Conservation (phyloP, 2,797 vertebrate genomes). For the Adrianichthys oophorus region DNA sequence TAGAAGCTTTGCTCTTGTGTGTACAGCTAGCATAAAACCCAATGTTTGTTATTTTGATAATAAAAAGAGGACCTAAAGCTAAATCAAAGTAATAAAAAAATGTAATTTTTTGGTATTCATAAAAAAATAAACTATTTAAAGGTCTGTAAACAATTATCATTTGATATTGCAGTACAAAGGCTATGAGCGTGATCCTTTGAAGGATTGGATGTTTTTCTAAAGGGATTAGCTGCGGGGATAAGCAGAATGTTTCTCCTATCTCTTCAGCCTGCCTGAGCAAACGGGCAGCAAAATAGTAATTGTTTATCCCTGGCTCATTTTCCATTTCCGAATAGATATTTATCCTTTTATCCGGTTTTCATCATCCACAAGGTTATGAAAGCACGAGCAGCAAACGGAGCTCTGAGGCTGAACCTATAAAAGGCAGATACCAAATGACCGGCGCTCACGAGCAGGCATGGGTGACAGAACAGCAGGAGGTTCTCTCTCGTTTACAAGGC, state of each 20-base stretch:
- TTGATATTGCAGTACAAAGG: conserved; percentile 31
- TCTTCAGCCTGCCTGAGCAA: conserved; percentile 56
- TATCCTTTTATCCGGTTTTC: conserved; percentile 58
- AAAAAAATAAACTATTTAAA: conserved; percentile 12
- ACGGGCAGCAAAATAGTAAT: conserved; percentile 48
- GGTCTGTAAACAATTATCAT: conserved; percentile 45
- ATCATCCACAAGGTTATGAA: conserved; percentile 58
- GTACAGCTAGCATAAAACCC: conserved; percentile 25
- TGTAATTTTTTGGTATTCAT: background rate
- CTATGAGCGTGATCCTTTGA: conserved; percentile 52
- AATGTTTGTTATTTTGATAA: conserved; percentile 5
- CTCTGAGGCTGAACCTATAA: conserved; percentile 35
- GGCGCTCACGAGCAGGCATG: conserved; percentile 33
- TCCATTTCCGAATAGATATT: conserved; percentile 56
- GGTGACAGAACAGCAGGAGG: conserved; percentile 52
- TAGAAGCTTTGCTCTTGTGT: conserved; percentile 22
- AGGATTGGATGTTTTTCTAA: conserved; percentile 66
- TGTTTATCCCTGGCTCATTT: conserved; percentile 60
- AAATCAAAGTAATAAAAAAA: conserved; percentile 4
- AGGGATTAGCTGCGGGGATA: conserved; percentile 69
- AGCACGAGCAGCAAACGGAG: conserved; percentile 31
- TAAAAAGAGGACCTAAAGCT: background rate
- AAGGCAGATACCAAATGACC: conserved; percentile 55
- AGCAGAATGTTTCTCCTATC: conserved; percentile 61
- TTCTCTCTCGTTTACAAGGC: conserved; percentile 58